Conservation (phyloP, 2,888 invertebrate species). For the Parochlus steinenii region DNA sequence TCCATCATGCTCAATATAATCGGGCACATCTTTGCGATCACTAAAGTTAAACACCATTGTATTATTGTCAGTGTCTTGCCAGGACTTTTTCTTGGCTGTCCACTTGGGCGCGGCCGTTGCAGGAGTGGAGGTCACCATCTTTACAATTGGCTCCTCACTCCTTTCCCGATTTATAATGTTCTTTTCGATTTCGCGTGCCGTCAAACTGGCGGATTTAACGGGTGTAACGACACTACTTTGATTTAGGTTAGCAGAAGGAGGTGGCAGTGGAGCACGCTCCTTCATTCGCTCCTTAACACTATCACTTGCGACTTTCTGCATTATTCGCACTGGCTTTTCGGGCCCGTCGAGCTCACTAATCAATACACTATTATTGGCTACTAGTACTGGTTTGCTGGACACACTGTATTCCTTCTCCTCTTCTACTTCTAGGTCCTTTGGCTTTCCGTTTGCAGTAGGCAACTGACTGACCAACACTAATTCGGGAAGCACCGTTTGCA, state of each 20-base stretch:
- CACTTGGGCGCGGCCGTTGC: constrained; percentile 15
- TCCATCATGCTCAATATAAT: constrained; percentile 84
- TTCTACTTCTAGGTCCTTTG: too few relatives aligned
- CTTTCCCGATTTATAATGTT: constrained; percentile 50
- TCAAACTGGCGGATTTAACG: constrained; percentile 24
- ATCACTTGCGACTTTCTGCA: constrained; percentile 2
- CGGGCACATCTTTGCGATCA: constrained; percentile 68
- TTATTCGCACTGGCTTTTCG: background rate
- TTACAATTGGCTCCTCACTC: constrained; percentile 38
- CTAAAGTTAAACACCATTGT: constrained; percentile 79
- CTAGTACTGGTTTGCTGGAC: too few relatives aligned
- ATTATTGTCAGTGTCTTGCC: constrained; percentile 38
- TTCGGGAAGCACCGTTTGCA: too few relatives aligned
- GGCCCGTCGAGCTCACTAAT: too few relatives aligned
- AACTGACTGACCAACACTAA: too few relatives aligned
- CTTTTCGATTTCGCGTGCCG: constrained; percentile 47
- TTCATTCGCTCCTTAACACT: constrained; percentile 7
- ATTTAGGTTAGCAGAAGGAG: background rate
- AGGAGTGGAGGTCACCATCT: constrained; percentile 17
- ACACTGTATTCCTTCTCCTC: too few relatives aligned
- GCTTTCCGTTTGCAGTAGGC: too few relatives aligned
- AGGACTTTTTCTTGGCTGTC: constrained; percentile 24
- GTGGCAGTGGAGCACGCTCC: background rate
- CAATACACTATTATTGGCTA: too few relatives aligned
- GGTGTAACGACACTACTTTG: background rate